These are phyloP conservation scores for Aphyosemion australe DNA, from an alignment of 2,113 vertebrate genomes.

Conservation along the genomic window DNA sequence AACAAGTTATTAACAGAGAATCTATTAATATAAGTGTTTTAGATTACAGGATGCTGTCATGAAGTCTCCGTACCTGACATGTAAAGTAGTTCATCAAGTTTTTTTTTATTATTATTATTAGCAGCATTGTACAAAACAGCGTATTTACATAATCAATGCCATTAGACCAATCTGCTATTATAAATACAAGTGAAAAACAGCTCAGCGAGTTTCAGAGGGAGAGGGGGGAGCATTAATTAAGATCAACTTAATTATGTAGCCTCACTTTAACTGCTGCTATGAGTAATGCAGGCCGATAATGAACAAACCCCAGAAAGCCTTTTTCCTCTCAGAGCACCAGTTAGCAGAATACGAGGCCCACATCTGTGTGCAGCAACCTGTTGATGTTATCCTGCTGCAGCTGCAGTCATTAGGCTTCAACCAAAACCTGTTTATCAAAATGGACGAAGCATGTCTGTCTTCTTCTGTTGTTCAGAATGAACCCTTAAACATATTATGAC, in stretches of 20 bases:
- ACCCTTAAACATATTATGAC: no score
- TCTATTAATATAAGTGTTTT: constrained; percentile 14
- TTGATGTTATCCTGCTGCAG: constrained; percentile 23
- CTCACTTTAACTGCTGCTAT: constrained; percentile 47
- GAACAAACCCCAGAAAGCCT: constrained; percentile 33
- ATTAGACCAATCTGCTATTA: constrained; percentile 34
- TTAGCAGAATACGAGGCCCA: constrained; percentile 30
- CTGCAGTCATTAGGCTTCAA: constrained; percentile 20
- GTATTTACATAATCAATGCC: constrained; percentile 9
- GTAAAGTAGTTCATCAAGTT: constrained; percentile 12
- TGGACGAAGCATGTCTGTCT: no score
- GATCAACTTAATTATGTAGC: constrained; percentile 50
- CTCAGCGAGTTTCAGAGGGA: constrained; percentile 30
- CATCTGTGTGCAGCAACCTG: constrained; percentile 36
- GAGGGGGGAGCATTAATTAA: constrained; percentile 47
- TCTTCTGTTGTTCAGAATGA: no score
- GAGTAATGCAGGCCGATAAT: constrained; percentile 46
- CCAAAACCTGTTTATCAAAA: background rate
- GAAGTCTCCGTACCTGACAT: constrained; percentile 1
- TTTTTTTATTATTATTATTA: constrained; percentile 1
- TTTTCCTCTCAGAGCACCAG: constrained; percentile 31
- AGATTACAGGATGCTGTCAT: background rate
- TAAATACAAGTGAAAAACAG: constrained; percentile 28
- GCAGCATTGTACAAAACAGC: no score
- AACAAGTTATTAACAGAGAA: constrained; percentile 31